Evolutionary conservation across 2,888 invertebrate species (phyloP).

Genomic region (Callimorpha dominula): DNA sequence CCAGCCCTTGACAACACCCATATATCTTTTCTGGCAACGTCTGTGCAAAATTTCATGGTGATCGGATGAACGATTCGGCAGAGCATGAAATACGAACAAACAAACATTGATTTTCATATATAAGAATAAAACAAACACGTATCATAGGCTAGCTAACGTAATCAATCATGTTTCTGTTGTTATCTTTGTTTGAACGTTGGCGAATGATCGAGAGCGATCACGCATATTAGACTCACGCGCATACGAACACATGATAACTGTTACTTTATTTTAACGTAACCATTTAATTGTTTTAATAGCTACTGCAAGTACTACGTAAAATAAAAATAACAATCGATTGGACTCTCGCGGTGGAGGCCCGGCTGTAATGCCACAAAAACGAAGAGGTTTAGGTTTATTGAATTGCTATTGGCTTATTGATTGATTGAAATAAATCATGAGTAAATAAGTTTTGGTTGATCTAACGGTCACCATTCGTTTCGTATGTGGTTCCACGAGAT

Average conservation of each 20-base stretch:
- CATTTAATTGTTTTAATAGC: background rate
- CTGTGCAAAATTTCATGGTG: too few relatives aligned
- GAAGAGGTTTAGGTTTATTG: background rate
- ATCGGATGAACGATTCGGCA: background rate
- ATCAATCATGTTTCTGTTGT: constrained; percentile 22
- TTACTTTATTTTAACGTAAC: constrained; percentile 17
- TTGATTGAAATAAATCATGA: too few relatives aligned
- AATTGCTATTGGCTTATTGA: too few relatives aligned
- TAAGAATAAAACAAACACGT: background rate
- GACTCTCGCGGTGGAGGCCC: too few relatives aligned
- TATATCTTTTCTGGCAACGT: background rate
- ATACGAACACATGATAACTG: constrained; percentile 30
- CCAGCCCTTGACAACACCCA: too few relatives aligned
- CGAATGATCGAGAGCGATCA: constrained; percentile 40
- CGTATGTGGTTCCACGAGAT: background rate
- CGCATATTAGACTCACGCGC: constrained; percentile 37
- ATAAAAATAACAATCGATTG: too few relatives aligned
- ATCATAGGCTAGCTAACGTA: background rate
- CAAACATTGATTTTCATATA: background rate
- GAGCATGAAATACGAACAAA: background rate
- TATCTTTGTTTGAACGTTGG: constrained; percentile 37
- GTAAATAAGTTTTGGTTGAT: background rate
- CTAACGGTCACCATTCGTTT: background rate
- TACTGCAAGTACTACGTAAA: background rate
- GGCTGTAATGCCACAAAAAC: background rate